Percentiles rank a stretch among this genome's conserved stretches.
Evolutionary conservation across 2,797 vertebrate species (phyloP).

Genomic region (Rachycentron canadum): DNA sequence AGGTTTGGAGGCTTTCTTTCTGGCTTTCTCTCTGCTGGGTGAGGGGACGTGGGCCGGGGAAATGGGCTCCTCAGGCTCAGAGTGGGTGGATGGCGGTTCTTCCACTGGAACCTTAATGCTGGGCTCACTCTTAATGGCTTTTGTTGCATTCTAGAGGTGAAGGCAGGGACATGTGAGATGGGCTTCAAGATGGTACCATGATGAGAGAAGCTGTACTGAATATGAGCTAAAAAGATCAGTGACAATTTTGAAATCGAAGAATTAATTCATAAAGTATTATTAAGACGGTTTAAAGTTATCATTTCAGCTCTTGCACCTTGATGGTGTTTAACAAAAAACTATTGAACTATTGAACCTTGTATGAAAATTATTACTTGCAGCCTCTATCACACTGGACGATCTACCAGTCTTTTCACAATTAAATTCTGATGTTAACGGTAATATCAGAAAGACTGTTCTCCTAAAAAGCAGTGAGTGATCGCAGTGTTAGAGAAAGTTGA

Average conservation of each 20-base stretch:
- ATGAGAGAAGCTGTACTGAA: background rate
- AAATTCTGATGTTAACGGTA: too few species aligned
- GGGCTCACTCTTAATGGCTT: conserved; percentile 91
- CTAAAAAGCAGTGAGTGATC: too few species aligned
- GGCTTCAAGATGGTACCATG: background rate
- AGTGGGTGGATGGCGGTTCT: conserved; percentile 85
- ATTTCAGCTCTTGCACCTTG: background rate
- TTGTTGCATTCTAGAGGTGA: conserved; percentile 80
- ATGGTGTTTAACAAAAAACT: background rate
- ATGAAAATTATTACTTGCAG: background rate
- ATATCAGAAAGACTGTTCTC: too few species aligned
- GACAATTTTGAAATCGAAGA: background rate
- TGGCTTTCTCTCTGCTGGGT: conserved; percentile 87
- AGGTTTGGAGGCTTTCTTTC: conserved; percentile 86
- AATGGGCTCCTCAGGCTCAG: conserved; percentile 88
- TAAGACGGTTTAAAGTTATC: too few species aligned
- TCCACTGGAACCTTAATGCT: conserved; percentile 86
- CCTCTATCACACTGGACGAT: background rate
- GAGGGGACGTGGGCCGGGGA: conserved; percentile 90
- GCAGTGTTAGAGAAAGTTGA: too few species aligned
- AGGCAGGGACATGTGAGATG: background rate
- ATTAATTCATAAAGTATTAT: background rate
- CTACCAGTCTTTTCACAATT: background rate
- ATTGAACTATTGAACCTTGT: too few species aligned
- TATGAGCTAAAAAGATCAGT: background rate